phyloP scores from a whole-genome alignment of 30 jellyfish, hydroid and myxozoan species.

The Pelagia noctiluca region DNA sequence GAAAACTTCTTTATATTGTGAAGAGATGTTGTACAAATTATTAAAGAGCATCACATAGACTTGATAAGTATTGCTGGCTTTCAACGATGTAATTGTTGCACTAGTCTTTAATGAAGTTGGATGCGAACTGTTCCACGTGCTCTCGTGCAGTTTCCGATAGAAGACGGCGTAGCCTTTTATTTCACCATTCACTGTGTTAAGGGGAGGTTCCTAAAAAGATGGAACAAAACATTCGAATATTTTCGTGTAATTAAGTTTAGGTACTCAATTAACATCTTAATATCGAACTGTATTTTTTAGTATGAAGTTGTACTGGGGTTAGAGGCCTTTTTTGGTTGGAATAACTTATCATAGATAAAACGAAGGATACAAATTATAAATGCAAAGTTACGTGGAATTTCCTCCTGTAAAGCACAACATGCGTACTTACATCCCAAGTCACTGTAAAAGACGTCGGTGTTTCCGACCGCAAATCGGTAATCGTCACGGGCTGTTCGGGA shows the following conservation, averaged over 20 bases:
- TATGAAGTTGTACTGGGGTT: too few relatives aligned
- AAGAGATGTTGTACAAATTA: conserved; percentile 27
- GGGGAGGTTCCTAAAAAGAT: conserved; percentile 60
- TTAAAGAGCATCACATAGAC: conserved; percentile 49
- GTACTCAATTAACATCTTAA: too few relatives aligned
- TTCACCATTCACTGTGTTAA: conserved; percentile 36
- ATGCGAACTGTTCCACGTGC: background rate
- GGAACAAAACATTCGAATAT: too few relatives aligned
- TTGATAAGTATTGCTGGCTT: conserved; percentile 61
- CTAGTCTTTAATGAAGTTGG: background rate
- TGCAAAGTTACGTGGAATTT: background rate
- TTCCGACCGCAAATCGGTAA: conserved; percentile 41
- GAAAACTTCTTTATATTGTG: conserved; percentile 58
- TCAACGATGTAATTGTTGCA: conserved; percentile 5
- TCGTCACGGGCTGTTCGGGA: conserved; percentile 68
- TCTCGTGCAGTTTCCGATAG: background rate
- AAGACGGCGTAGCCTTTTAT: conserved; percentile 5
- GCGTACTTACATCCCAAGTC: conserved; percentile 64
- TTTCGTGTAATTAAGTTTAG: too few relatives aligned
- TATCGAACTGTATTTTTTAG: too few relatives aligned
- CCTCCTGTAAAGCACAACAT: background rate
- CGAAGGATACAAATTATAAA: too few relatives aligned
- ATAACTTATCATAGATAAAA: too few relatives aligned
- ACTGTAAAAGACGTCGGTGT: conserved; percentile 48
- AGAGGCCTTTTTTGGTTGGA: too few relatives aligned